phyloP scores from a whole-genome alignment of 2,888 invertebrate species.

The Pandemis corylana region DNA sequence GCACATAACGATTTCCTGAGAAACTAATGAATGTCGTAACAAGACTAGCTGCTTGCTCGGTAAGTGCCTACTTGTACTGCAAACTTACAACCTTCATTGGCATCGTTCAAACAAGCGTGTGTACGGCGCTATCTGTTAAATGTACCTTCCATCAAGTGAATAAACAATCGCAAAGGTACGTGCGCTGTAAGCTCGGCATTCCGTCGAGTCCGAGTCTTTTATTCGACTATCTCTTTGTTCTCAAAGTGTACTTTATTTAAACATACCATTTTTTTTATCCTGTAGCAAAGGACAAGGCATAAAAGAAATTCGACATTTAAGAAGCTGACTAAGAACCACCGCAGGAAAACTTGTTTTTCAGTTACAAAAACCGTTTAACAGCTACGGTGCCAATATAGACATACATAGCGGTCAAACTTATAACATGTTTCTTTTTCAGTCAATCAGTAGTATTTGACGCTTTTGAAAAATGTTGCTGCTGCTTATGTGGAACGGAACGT shows the following conservation, averaged over 20 bases:
- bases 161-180: neutral
- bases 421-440: too few species aligned
- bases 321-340: too few species aligned
- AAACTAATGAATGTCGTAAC: neutral
- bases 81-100: constrained; percentile 14
- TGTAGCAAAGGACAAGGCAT: too few species aligned
- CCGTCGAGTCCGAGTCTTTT: neutral
- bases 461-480: too few species aligned
- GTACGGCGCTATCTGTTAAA: constrained; percentile 1
- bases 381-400: too few species aligned
- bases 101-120: constrained; percentile 7
- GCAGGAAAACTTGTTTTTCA: too few species aligned
- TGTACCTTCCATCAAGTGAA: neutral
- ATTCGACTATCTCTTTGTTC: constrained; percentile 17
- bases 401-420: too few species aligned
- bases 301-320: too few species aligned
- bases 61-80: neutral
- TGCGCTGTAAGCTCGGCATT: neutral
- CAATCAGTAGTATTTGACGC: too few species aligned
- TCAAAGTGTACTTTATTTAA: constrained; percentile 5
- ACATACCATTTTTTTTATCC: too few species aligned
- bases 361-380: too few species aligned
- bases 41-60: constrained; percentile 8
- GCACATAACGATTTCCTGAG: constrained; percentile 8
- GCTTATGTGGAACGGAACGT: too few species aligned